Base-by-base conservation (phyloP, 2,113 vertebrate species). In the Cavia aperea region DNA sequence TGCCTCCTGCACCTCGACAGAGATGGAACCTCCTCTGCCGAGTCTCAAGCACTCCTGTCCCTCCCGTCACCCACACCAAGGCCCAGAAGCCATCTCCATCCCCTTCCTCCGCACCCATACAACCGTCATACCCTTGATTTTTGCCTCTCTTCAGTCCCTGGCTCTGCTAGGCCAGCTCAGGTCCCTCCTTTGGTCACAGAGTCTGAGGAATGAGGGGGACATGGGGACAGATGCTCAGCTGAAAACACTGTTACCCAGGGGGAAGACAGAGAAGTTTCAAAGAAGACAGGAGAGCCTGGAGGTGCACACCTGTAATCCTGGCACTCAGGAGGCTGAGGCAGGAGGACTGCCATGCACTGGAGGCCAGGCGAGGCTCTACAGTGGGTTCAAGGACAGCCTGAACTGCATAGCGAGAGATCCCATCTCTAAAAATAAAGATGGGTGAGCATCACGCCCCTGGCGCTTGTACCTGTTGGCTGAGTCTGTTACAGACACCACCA, bases 1-100 rank as follows among this genome's bases (percentile, higher is more conserved):
- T 5, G 11, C 29, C 5, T 49, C 33, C 8, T 43, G 85, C 68
- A 26, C 24, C 8, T 0, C 1, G 4, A n/a, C 56, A 31, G 29
- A 46, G 49, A 24, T 4, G 4, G 73, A 82, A 23, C 23, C 51
- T 1, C 2, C 51, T 60, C 5, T 63, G 3, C n/a, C 1, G 12
- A 21, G 21, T 33, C 43, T 49, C 39, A 68, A 4, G 21, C 3
- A 7, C n/a, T 36, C 33, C 16, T 31, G 5, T 2, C n/a, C 1
- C 4, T 33, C 36, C 66, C 8, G 18, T 26, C 75, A 31, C 14
- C 54, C 66, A 43, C 46, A 31, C 77, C 46, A 13, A 75, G 15
- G 24, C 62, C 88, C 19, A 11, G 16, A 9, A 11, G 66, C 18
- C 0, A 0, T 46, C 54, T 4, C 60, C 39, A 11, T 54, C n/a